Evolutionary conservation across 2,888 invertebrate species (phyloP), one percentile per base, ranked within the genome.

Genomic region (Sthenelais limicola): DNA sequence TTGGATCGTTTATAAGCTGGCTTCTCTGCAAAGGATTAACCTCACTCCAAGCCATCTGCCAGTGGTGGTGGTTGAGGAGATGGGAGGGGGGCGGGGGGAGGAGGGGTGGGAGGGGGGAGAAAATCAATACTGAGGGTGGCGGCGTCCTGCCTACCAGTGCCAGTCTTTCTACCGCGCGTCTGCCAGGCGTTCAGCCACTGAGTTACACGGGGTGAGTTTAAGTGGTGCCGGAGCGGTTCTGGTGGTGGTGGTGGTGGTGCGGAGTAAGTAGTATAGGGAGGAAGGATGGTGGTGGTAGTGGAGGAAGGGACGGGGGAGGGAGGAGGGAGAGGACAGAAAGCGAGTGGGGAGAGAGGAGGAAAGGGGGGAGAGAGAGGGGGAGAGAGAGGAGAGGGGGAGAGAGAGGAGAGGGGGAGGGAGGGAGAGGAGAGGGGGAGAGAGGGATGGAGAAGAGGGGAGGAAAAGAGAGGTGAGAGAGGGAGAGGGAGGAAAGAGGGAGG

Each of bases 241-340:
- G n/a, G n/a, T n/a, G n/a, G n/a, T 48, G 9, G 48, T 48, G 48
- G 48, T n/a, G 21, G 48, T 24, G 24, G 48, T 24, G 9, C 48
- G 21, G 21, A 48, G 24, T 48, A 24, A n/a, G 48, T 18, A 49
- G n/a, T n/a, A n/a, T 49, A n/a, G 49, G 49, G 49, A 49, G n/a
- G n/a, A 24, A 5, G n/a, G 54, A 54, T 24, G 54, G 54, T 12
- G 7, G 54, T 30, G 26, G 24, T 28, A 54, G 18, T 28, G 28
- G 28, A 32, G 32, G 33, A 18, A 21, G 51, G 7, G 7, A 18
- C 1, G 30, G 32, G 56, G 56, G 21, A 18, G 56, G 56, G 33
- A 35, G 56, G n/a, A n/a, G n/a, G n/a, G n/a, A n/a, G 3, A 21
- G 15, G 32, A 15, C 15, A 35, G 5, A 1, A 3, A 3, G 56